Percentiles rank a stretch among this genome's conserved stretches.
Conservation (phyloP, 1,140 invertebrate species). For the Heliconius hewitsoni region DNA sequence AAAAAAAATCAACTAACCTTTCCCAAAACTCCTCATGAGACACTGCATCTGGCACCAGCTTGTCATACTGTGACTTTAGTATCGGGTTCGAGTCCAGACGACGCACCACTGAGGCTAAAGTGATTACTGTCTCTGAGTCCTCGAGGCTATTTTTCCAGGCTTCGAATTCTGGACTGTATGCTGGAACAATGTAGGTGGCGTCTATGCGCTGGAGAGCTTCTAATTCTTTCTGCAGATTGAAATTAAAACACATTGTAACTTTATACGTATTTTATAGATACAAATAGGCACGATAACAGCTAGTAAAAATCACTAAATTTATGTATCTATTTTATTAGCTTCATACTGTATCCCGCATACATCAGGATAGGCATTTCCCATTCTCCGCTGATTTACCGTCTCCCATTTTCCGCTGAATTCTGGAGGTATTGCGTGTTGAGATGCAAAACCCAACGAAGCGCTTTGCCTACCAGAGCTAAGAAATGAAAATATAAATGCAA, state of each 20-base stretch:
- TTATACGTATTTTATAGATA: background rate
- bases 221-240: slow-evolving; percentile 64
- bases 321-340: too few relatives aligned
- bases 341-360: too few relatives aligned
- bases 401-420: too few relatives aligned
- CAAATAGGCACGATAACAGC: too few relatives aligned
- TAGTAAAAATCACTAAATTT: too few relatives aligned
- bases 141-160: slow-evolving; percentile 64
- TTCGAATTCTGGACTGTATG: slow-evolving; percentile 65
- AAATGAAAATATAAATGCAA: too few relatives aligned
- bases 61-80: slow-evolving; percentile 79
- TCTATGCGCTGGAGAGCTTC: slow-evolving; percentile 77
- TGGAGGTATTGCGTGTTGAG: too few relatives aligned
- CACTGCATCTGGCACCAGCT: slow-evolving; percentile 81
- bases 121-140: slow-evolving; percentile 45
- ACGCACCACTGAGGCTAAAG: slow-evolving; percentile 54
- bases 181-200: slow-evolving; percentile 76
- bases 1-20: slow-evolving; percentile 57
- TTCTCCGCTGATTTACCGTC: too few relatives aligned
- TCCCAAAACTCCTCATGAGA: slow-evolving; percentile 83
- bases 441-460: too few relatives aligned
- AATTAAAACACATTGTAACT: background rate
- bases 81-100: slow-evolving; percentile 75
- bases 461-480: too few relatives aligned
- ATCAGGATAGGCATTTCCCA: too few relatives aligned